Evolutionary conservation across 2,113 vertebrate genomes (phyloP).

Genomic region (Sorex araneus): DNA sequence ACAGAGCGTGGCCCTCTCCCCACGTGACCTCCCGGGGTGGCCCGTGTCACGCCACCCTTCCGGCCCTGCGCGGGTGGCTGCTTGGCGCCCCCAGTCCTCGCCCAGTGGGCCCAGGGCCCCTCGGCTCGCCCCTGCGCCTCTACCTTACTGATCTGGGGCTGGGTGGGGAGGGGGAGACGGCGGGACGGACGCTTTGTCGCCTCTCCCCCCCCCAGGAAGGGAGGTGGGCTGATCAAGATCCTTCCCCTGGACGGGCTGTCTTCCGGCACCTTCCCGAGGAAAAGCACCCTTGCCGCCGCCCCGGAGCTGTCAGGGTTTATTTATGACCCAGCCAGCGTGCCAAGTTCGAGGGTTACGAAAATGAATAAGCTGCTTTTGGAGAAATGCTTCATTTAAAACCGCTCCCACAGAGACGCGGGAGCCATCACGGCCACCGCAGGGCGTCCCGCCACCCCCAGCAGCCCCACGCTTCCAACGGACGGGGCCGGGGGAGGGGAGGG

Average conservation of each 20-base stretch:
- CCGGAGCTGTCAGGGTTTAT: neutral
- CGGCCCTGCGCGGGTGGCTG: too few relatives aligned
- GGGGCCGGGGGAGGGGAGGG: neutral
- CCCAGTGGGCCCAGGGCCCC: neutral
- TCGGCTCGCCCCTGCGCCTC: neutral
- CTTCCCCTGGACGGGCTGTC: neutral
- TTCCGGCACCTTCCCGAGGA: neutral
- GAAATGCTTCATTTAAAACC: slow-evolving; percentile 2
- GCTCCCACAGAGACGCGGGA: neutral
- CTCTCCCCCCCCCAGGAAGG: slow-evolving; percentile 6
- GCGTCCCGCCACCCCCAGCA: too few relatives aligned
- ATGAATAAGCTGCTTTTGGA: slow-evolving; percentile 13
- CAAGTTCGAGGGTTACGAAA: slow-evolving; percentile 35
- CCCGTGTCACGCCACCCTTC: neutral
- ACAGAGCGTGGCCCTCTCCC: neutral
- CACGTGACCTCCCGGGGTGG: neutral
- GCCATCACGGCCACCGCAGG: neutral
- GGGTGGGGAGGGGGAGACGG: neutral
- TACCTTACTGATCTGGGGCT: neutral
- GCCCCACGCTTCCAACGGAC: neutral
- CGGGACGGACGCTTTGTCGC: slow-evolving; percentile 5
- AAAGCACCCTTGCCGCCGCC: neutral
- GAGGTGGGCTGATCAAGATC: neutral
- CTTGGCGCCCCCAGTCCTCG: neutral
- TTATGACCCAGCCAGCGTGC: neutral